A percentile compares a stretch with the other conserved stretches of the same genome.
Conservation (phyloP, 2,797 vertebrate genomes). For the Taenioides sp. region DNA sequence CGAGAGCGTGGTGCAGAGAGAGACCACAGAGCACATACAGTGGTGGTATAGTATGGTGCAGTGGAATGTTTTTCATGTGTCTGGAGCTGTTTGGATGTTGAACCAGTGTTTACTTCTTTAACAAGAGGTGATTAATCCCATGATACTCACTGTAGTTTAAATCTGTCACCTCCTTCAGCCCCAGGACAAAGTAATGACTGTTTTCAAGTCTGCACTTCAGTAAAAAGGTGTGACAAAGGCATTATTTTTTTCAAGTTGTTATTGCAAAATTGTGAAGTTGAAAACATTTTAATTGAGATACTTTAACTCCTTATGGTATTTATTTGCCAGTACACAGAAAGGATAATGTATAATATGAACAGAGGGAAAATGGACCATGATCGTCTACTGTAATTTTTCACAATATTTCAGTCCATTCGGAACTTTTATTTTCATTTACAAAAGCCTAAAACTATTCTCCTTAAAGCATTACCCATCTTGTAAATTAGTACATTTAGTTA, state of each 20-base stretch:
- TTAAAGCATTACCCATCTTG: background rate
- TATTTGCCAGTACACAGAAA: background rate
- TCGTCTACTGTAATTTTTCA: background rate
- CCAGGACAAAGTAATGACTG: constrained; percentile 42
- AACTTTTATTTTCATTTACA: background rate
- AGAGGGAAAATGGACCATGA: background rate
- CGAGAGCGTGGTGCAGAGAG: constrained; percentile 10
- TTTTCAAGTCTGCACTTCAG: constrained; percentile 25
- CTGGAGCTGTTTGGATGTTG: constrained; percentile 49
- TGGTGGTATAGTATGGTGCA: constrained; percentile 26
- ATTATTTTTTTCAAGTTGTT: too few species aligned
- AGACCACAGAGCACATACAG: constrained; percentile 25
- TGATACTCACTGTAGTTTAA: constrained; percentile 35
- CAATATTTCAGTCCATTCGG: background rate
- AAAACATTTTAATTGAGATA: background rate
- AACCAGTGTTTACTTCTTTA: constrained; percentile 47
- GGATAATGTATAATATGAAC: background rate
- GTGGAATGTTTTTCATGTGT: constrained; percentile 54
- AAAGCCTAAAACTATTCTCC: background rate
- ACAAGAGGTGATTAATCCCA: constrained; percentile 55
- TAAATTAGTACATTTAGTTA: too few species aligned
- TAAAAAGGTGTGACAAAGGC: background rate
- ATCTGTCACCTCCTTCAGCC: constrained; percentile 50
- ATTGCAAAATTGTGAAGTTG: background rate
- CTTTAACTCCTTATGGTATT: background rate